These are phyloP conservation scores for Rosalia funebris DNA, from an alignment of 2,888 invertebrate genomes.

Conservation along the genomic window DNA sequence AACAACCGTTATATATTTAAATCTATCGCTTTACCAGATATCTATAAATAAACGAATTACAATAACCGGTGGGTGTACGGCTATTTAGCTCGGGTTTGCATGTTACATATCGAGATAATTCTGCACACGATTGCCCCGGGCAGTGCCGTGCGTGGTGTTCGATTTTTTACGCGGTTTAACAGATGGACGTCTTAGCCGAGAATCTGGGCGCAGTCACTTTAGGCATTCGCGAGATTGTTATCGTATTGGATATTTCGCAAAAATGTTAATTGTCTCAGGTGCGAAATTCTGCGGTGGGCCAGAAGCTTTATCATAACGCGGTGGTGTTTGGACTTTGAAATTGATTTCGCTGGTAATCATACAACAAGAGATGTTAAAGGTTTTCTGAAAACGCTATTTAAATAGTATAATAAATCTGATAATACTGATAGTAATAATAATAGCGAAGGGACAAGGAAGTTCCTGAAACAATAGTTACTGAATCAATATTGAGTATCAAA, in stretches of 20 bases:
- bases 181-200: slow-evolving; percentile 36
- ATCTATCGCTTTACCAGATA: not conserved
- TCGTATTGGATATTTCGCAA: slow-evolving; percentile 7
- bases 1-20: not conserved
- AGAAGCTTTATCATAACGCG: not conserved
- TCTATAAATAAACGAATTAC: slow-evolving; percentile 1
- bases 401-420: too few relatives aligned
- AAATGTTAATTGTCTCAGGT: slow-evolving; percentile 15
- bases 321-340: too few relatives aligned
- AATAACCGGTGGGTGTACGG: slow-evolving; percentile 1
- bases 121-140: slow-evolving; percentile 45
- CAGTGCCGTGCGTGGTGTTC: slow-evolving; percentile 10
- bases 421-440: too few relatives aligned
- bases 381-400: too few relatives aligned
- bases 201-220: slow-evolving; percentile 38
- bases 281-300: not conserved
- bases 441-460: too few relatives aligned
- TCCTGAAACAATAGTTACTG: too few relatives aligned
- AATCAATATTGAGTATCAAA: too few relatives aligned
- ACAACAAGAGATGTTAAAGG: too few relatives aligned
- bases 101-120: slow-evolving; percentile 52
- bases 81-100: slow-evolving; percentile 41
- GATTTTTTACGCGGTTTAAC: slow-evolving; percentile 27
- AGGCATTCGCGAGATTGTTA: slow-evolving; percentile 28
- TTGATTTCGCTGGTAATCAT: too few relatives aligned